These are phyloP conservation scores for Oreochromis tanganicae DNA, from an alignment of 2,113 vertebrate genomes.

Conservation along the genomic window DNA sequence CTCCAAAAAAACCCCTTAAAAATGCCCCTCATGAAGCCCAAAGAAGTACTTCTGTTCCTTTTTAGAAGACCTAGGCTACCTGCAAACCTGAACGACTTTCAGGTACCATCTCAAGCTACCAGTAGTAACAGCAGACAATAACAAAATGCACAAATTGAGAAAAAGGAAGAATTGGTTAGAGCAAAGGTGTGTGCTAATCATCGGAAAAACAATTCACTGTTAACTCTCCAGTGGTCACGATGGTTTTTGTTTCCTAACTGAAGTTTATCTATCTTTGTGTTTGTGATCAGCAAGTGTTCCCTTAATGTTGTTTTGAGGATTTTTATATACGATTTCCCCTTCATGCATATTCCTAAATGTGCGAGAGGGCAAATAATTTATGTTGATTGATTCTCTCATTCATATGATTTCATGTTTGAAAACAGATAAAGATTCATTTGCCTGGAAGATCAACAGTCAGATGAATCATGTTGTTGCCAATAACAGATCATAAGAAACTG, in stretches of 20 bases:
- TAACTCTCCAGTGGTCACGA: fast-evolving
- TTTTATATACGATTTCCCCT: neutral
- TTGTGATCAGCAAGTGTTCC: neutral
- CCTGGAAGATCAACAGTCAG: neutral
- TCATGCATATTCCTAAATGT: neutral
- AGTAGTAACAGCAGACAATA: neutral
- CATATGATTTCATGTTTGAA: neutral
- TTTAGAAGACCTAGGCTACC: fast-evolving
- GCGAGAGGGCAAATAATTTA: neutral
- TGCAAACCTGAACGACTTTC: neutral
- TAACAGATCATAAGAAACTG: neutral
- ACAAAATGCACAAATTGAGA: neutral
- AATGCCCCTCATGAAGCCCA: neutral
- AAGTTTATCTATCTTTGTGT: neutral
- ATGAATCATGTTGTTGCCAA: neutral
- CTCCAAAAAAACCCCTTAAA: fast-evolving
- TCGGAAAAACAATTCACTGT: fast-evolving
- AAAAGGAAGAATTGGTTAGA: neutral
- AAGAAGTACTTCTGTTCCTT: neutral
- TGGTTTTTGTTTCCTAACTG: neutral
- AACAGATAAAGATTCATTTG: neutral
- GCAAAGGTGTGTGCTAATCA: neutral
- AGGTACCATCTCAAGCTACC: neutral
- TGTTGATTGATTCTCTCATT: neutral
- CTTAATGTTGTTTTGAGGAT: neutral